Evolutionary conservation across 2,888 invertebrate genomes (phyloP), one percentile per base, ranked within the genome.

Genomic region (Microchrysa polita): DNA sequence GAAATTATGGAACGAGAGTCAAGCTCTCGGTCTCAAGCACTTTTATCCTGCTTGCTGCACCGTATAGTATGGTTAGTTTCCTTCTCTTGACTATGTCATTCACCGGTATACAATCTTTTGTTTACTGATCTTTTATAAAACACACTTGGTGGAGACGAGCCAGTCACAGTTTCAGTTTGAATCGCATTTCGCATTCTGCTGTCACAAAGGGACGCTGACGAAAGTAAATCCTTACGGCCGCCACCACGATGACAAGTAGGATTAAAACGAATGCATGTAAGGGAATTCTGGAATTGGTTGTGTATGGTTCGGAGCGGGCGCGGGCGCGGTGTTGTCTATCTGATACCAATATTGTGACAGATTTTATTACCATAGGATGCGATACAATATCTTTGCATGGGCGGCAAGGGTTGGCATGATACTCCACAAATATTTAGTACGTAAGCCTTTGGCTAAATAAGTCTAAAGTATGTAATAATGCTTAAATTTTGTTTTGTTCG

Each of bases 1-100:
- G 53, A 69, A 40, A 40, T 53, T 57, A 34, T 34, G 57, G 57
- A 40, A n/a, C 69, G 57, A 69, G 57, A 69, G 69, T 57, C 55
- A 27, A 69, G 69, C 42, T 57, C 42, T 57, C 23, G 69, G 69
- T 69, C 69, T 69, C 69, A 69, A 69, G 69, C 55, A 69, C 69
- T 69, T 69, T 55, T 10, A 55, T 55, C 69, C 57, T 57, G 27
- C 69, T 55, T 57, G 55, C n/a, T n/a, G n/a, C n/a, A n/a, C n/a
- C n/a, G n/a, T n/a, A n/a, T n/a, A n/a, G n/a, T n/a, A n/a, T 69
- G 57, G 69, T 69, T 69, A 69, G 69, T 55, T 69, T 57, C 69
- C 55, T 69, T 69, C 69, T 69, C 27, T 34, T 57, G 40, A 55
- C 69, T 34, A 55, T 55, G 69, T 69, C 69, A 69, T 69, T 69